A percentile compares a stretch with the other conserved stretches of the same genome.
These are phyloP conservation scores for Drosophila mayri DNA, from an alignment of 1,140 invertebrate species.

Conservation along the genomic window DNA sequence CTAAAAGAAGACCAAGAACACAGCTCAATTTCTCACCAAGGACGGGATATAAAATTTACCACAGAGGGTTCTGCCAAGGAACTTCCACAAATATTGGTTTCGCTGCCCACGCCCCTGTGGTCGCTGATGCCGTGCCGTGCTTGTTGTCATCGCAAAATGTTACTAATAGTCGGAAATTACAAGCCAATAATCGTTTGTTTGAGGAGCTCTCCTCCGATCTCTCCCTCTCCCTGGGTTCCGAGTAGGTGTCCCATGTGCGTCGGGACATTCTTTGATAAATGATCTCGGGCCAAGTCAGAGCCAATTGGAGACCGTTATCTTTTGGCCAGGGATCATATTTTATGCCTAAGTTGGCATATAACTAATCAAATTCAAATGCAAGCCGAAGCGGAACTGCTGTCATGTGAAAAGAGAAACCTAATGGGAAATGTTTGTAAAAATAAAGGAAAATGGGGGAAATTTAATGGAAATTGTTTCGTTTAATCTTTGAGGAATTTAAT, in stretches of 20 bases:
- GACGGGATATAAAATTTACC: conserved; percentile 2
- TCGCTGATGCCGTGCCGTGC: conserved; percentile 58
- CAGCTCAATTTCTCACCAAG: conserved; percentile 1
- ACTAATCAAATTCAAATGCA: conserved; percentile 66
- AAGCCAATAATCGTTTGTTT: conserved; percentile 77
- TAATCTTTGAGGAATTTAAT: not conserved
- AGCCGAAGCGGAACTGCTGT: conserved; percentile 28
- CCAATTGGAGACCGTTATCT: conserved; percentile 53
- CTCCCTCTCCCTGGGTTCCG: conserved; percentile 5
- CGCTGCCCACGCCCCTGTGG: conserved; percentile 20
- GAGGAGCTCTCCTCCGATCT: conserved; percentile 34
- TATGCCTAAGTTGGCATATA: conserved; percentile 64
- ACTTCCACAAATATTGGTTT: not conserved
- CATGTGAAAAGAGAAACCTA: conserved; percentile 28
- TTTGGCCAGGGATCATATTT: conserved; percentile 61
- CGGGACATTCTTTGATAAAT: conserved; percentile 49
- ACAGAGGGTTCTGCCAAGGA: conserved; percentile 15
- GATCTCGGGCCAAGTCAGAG: conserved; percentile 42
- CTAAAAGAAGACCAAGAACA: not conserved
- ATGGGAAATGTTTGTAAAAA: conserved; percentile 19
- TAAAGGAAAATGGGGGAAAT: not conserved
- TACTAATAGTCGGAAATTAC: conserved; percentile 82
- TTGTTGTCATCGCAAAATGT: conserved; percentile 78
- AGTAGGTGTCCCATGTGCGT: conserved; percentile 45
- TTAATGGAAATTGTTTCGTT: not conserved